phyloP scores from a whole-genome alignment of 2,888 invertebrate genomes.

The Rotaria macrura region DNA sequence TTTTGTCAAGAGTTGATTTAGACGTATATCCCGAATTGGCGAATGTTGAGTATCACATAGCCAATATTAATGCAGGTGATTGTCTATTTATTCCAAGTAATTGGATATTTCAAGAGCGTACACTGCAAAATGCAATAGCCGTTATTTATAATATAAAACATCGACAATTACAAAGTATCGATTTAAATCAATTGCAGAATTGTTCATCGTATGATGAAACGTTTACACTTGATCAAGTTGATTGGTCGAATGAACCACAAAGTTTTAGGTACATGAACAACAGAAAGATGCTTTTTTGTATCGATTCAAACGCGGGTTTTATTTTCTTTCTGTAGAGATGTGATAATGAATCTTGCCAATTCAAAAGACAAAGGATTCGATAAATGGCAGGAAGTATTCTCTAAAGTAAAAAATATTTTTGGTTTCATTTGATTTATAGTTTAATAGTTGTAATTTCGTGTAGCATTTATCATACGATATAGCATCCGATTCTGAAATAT shows the following conservation, averaged over 20 bases:
- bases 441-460: not conserved
- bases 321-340: not conserved
- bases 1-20: constrained; percentile 27
- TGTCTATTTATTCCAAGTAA: constrained; percentile 34
- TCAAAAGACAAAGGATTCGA: not conserved
- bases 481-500: not conserved
- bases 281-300: not conserved
- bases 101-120: constrained; percentile 38
- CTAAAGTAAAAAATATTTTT: not conserved
- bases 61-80: constrained; percentile 34
- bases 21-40: constrained; percentile 31
- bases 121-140: constrained; percentile 39
- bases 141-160: constrained; percentile 39
- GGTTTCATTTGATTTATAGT: not conserved
- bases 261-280: not conserved
- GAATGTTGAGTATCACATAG: constrained; percentile 33
- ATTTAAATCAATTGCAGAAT: not conserved
- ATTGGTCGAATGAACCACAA: not conserved
- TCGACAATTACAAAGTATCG: constrained; percentile 20
- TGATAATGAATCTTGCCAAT: not conserved
- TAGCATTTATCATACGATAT: not conserved
- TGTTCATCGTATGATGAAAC: constrained; percentile 22
- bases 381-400: not conserved
- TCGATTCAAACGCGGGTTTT: too few species aligned
- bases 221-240: constrained; percentile 23